Conservation (phyloP, 2,888 invertebrate genomes). For the Epirrita christyi region DNA sequence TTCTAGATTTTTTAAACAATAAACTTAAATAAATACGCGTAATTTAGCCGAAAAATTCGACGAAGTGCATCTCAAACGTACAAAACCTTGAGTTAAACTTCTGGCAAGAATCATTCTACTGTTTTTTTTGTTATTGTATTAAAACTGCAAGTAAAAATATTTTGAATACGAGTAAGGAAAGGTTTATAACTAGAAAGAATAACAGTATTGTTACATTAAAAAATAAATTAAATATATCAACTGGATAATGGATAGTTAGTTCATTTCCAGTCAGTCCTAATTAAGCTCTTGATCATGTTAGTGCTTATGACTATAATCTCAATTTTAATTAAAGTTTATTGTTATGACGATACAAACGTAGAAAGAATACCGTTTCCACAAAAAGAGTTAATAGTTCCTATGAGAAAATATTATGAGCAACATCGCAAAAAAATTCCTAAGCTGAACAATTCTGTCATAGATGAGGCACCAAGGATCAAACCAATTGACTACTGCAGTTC, state of each 20-base stretch:
- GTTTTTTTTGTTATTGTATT: background rate
- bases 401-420: background rate
- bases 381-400: background rate
- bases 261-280: conserved; percentile 2
- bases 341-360: background rate
- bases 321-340: conserved; percentile 3
- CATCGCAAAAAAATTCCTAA: background rate
- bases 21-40: too few species aligned
- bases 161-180: background rate
- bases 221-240: too few species aligned
- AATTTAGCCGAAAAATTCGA: too few species aligned
- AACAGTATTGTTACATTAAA: conserved; percentile 19
- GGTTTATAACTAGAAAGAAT: background rate
- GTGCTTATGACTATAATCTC: background rate
- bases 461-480: too few species aligned
- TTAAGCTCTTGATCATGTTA: conserved; percentile 3
- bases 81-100: too few species aligned
- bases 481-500: conserved; percentile 44
- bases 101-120: background rate
- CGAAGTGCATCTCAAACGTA: too few species aligned
- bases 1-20: too few species aligned
- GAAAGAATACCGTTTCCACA: conserved; percentile 9
- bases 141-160: conserved; percentile 6
- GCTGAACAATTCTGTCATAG: background rate
- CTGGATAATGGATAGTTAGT: background rate